These are phyloP conservation scores for Mystacides longicornis DNA, from an alignment of 2,888 invertebrate genomes.

Conservation along the genomic window DNA sequence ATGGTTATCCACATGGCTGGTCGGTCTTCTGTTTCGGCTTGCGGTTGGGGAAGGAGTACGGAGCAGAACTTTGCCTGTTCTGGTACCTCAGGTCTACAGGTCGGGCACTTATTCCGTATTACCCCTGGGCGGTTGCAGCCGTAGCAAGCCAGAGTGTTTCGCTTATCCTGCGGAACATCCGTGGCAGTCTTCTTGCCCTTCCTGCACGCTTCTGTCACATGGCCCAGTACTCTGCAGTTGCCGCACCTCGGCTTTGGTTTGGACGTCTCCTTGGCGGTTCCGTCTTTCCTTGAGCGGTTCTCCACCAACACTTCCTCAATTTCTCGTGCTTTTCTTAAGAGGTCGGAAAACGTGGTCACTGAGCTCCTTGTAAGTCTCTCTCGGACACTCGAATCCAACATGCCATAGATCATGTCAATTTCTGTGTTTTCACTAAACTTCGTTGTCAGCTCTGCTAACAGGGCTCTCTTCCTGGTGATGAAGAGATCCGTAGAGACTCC, in stretches of 20 bases:
- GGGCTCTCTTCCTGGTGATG: neutral
- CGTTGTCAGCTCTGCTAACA: neutral
- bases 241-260: conserved; percentile 3
- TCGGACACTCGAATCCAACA: neutral
- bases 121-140: conserved; percentile 2
- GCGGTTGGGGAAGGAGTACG: neutral
- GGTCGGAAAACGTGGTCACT: neutral
- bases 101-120: conserved; percentile 3
- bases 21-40: neutral
- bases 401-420: neutral
- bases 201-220: neutral
- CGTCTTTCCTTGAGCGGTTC: no score
- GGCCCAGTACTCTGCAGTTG: neutral
- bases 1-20: neutral
- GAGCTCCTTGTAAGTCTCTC: neutral
- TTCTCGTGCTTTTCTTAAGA: conserved; percentile 1
- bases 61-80: neutral
- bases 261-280: no score
- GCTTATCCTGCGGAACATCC: no score
- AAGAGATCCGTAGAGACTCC: neutral
- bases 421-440: no score
- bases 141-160: conserved; percentile 1
- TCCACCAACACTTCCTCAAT: neutral
- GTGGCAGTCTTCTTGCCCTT: neutral
- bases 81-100: no score